Base-by-base conservation (phyloP, 1,140 invertebrate species). In the Hesperophylax magnus region DNA sequence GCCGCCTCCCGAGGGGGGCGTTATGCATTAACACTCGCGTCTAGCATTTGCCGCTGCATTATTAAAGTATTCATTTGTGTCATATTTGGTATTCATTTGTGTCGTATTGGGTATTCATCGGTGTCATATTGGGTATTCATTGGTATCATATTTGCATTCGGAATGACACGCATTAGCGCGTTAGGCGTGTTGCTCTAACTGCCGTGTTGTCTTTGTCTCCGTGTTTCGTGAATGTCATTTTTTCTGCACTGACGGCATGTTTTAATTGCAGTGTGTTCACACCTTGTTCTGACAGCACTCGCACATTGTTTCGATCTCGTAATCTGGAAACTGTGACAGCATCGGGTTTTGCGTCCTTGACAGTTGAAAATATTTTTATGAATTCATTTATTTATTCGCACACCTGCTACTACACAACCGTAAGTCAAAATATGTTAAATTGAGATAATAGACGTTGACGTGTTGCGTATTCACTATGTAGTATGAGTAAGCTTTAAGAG, bases 71-170 rank as follows among this genome's bases (percentile, higher is more conserved):
- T 77, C 76, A 77, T 77, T 77, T 65, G 60, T 65, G 76, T 77
- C 76, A 65, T 53, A 47, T 47, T 47, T 14, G 39, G 58, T 39
- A 65, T 67, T 77, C 76, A 77, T 77, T 77, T 52, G 60, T 65
- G 76, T 77, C 76, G 24, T 53, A 47, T 47, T 47, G 39, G 39
- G 58, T 39, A 65, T 67, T 77, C 76, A 77, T 77, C 67, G 39
- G 60, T 65, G 76, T 77, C 76, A 65, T 53, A 77, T 77, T 77
- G 39, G 39, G 58, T 39, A 65, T 67, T 77, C 76, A 77, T 77
- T 77, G 39, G 60, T 65, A 61, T 77, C 76, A 65, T 53, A 77
- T 77, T 77, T 77, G 76, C 76, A 77, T 77, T 77, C n/a, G 20
- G 20, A 65, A 77, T 67, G 60, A 77, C 56, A 67, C 61, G 56